Conservation (phyloP, 2,888 invertebrate genomes). For the Marasmarcha lunaedactyla region DNA sequence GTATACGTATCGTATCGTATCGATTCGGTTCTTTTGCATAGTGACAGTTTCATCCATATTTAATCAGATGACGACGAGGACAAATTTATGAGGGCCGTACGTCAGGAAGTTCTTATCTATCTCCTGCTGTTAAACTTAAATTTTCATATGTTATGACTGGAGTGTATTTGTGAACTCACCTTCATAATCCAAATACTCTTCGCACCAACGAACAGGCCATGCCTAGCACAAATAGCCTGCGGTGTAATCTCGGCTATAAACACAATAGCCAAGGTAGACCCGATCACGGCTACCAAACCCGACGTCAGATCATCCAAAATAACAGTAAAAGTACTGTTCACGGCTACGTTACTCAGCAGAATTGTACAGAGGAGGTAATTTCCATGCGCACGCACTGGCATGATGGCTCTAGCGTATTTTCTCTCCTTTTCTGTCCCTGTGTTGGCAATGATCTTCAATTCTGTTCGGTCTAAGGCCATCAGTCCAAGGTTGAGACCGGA, state of each 20-base stretch:
- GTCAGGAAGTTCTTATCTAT: no score
- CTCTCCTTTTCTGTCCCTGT: constrained; percentile 89
- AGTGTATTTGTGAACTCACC: no score
- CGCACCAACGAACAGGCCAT: constrained; percentile 95
- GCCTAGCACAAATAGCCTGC: constrained; percentile 93
- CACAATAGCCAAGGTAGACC: constrained; percentile 94
- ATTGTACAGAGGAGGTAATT: constrained; percentile 93
- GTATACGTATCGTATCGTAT: no score
- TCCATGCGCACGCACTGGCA: constrained; percentile 92
- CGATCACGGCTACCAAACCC: constrained; percentile 89
- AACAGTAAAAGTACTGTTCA: constrained; percentile 96
- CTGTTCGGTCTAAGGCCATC: constrained; percentile 96
- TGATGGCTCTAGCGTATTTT: constrained; percentile 87
- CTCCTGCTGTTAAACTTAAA: no score
- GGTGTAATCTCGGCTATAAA: constrained; percentile 98
- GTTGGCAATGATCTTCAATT: constrained; percentile 93
- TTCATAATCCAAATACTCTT: constrained; percentile 95
- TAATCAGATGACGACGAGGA: no score
- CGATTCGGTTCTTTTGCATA: no score
- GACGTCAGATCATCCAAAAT: constrained; percentile 94
- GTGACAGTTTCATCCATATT: no score
- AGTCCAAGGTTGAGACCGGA: constrained; percentile 96
- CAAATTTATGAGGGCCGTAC: no score
- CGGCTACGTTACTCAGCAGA: constrained; percentile 87
- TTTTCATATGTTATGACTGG: no score